Evolutionary conservation across 2,888 invertebrate genomes (phyloP).

Genomic region (Synanthedon andrenaeformis): DNA sequence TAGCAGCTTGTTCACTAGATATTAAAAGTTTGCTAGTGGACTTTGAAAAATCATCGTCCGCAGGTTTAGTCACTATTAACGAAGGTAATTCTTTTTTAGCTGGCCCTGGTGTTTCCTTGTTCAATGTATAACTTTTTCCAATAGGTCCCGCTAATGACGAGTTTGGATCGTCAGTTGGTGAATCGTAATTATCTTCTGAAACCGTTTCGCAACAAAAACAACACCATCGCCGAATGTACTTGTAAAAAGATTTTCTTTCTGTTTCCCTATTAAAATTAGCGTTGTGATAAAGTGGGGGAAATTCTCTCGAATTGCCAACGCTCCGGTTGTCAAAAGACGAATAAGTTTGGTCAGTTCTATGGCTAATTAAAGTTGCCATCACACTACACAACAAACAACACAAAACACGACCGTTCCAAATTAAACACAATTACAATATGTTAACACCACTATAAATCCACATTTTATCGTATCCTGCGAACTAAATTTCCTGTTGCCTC

Average conservation of each 20-base stretch:
- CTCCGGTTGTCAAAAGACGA: conserved; percentile 33
- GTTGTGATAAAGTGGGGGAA: conserved; percentile 25
- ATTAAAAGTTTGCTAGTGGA: conserved; percentile 41
- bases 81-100: conserved; percentile 12
- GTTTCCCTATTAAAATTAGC: conserved; percentile 25
- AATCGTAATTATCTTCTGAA: conserved; percentile 20
- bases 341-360: conserved; percentile 31
- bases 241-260: conserved; percentile 22
- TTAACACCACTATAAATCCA: conserved; percentile 40
- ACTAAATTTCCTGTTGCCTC: conserved; percentile 51
- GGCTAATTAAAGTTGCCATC: conserved; percentile 31
- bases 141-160: conserved; percentile 38
- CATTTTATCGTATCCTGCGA: conserved; percentile 54
- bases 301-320: conserved; percentile 12
- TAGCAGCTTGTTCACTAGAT: conserved; percentile 33
- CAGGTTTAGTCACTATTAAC: conserved; percentile 19
- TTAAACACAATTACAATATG: conserved; percentile 28
- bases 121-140: conserved; percentile 42
- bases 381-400: conserved; percentile 10
- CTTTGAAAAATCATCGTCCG: conserved; percentile 31
- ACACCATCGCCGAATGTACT: conserved; percentile 25
- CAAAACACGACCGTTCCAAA: conserved; percentile 30
- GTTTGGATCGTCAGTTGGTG: conserved; percentile 30
- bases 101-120: conserved; percentile 16
- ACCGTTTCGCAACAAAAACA: conserved; percentile 32